These are phyloP conservation scores for Megalops atlanticus DNA, from an alignment of 2,113 vertebrate species.

Conservation along the genomic window DNA sequence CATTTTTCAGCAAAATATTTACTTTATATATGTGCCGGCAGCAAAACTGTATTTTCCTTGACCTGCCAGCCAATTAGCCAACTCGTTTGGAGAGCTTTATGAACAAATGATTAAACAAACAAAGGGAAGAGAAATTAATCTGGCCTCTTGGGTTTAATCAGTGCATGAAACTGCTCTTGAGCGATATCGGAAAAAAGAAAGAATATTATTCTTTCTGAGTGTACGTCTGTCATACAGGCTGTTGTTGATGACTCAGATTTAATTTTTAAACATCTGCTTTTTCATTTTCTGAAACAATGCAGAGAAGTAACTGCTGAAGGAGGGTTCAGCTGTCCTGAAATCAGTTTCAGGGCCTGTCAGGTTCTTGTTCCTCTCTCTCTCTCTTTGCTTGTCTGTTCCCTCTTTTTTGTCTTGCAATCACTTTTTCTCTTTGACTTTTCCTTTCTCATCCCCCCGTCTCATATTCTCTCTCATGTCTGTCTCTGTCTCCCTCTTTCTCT, in stretches of 20 bases:
- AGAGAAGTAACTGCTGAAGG: neutral
- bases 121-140: conserved; percentile 28
- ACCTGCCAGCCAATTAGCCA: neutral
- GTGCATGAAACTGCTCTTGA: conserved; percentile 30
- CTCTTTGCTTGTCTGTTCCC: conserved; percentile 19
- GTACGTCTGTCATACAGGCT: conserved; percentile 56
- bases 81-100: neutral
- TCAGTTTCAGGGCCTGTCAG: conserved; percentile 46
- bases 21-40: neutral
- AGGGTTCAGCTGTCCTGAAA: conserved; percentile 20
- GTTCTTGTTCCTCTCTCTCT: conserved; percentile 49
- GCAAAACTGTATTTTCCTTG: conserved; percentile 2
- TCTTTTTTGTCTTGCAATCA: conserved; percentile 44
- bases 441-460: neutral
- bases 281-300: conserved; percentile 19
- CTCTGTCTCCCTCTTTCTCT: conserved; percentile 40
- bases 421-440: conserved; percentile 8
- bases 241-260: conserved; percentile 53
- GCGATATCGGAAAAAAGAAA: conserved; percentile 9
- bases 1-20: neutral
- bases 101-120: conserved; percentile 14
- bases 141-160: conserved; percentile 38
- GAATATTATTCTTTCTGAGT: conserved; percentile 39
- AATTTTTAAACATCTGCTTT: conserved; percentile 47
- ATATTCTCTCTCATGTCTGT: neutral